Conservation (phyloP, 2,113 vertebrate genomes). For the Corvus cornix region DNA sequence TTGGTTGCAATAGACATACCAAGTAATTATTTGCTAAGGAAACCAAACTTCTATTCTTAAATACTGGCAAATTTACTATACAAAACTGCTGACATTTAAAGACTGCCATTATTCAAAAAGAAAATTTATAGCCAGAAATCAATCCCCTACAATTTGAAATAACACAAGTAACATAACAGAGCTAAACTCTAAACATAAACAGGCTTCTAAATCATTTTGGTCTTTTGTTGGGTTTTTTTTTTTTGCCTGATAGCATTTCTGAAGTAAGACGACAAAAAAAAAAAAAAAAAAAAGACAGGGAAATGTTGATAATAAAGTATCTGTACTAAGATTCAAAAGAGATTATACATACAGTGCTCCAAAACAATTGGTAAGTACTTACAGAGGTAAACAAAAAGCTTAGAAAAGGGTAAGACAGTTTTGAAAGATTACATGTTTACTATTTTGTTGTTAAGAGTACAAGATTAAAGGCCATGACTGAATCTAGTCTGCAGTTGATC, state of each 20-base stretch:
- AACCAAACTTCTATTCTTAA: background rate
- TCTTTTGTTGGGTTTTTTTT: background rate
- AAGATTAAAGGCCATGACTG: background rate
- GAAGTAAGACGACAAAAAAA: background rate
- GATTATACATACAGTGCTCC: background rate
- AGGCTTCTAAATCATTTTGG: background rate
- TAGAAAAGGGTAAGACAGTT: background rate
- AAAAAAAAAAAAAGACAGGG: background rate
- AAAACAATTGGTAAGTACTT: background rate
- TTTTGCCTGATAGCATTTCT: background rate
- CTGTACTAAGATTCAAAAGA: background rate
- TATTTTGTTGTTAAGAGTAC: background rate
- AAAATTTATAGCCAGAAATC: background rate
- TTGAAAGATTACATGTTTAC: background rate
- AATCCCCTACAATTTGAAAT: background rate
- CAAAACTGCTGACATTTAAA: background rate
- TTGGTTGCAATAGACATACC: background rate
- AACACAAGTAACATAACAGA: background rate
- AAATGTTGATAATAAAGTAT: background rate
- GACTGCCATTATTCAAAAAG: background rate
- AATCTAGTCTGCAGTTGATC: background rate
- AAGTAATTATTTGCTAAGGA: background rate
- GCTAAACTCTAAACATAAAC: background rate
- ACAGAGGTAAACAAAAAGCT: background rate
- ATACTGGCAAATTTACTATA: background rate